phyloP scores from a whole-genome alignment of 2,113 vertebrate genomes.

The Menura novaehollandiae region DNA sequence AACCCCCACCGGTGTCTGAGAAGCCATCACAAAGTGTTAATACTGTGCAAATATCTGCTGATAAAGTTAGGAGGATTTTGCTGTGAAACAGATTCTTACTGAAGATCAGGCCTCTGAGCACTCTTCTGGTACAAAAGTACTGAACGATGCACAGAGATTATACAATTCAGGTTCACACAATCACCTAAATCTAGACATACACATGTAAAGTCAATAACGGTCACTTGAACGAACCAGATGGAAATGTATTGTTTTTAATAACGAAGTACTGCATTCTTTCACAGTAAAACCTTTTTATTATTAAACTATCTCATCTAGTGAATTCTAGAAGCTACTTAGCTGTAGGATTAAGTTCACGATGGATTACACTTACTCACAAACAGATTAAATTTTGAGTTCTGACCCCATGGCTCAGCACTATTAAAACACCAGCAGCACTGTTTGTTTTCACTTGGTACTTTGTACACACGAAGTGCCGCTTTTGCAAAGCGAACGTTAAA shows the following conservation, averaged over 20 bases:
- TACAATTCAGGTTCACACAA: background rate
- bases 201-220: background rate
- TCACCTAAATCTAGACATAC: background rate
- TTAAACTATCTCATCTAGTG: background rate
- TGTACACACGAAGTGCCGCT: background rate
- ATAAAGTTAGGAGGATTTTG: background rate
- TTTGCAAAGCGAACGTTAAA: background rate
- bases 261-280: background rate
- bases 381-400: background rate
- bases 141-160: background rate
- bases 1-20: rapidly evolving
- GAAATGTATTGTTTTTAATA: background rate
- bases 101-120: background rate
- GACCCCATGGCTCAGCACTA: background rate
- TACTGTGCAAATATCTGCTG: background rate
- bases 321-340: background rate
- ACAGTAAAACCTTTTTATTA: background rate
- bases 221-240: background rate
- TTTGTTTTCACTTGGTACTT: background rate
- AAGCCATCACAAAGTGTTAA: background rate
- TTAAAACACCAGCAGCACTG: background rate
- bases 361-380: background rate
- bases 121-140: background rate
- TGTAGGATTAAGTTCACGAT: background rate
- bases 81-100: background rate